Base-by-base conservation (phyloP, 2,888 invertebrate species). In the Cataglyphis cursor region DNA sequence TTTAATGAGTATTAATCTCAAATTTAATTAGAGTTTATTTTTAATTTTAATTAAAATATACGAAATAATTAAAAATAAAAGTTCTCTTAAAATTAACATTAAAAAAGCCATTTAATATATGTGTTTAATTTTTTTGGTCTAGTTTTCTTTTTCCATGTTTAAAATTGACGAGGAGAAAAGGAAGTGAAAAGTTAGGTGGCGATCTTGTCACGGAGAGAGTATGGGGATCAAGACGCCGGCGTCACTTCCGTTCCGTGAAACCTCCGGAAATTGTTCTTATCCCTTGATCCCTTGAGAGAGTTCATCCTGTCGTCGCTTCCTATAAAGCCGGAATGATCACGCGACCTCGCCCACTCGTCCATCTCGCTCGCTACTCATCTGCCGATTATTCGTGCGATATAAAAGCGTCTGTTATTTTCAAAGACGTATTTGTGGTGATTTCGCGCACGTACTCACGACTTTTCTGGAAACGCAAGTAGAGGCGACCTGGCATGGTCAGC, bases 231-330 rank as follows among this genome's bases (percentile, higher is more conserved):
- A 89, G 86, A 81, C 81, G 81, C 83, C 83, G 81, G 83, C 84
- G 85, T 90, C 90, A 88, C 87, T 90, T 92, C 87, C 91, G 86
- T 88, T 81, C 83, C 75, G 87, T 88, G 90, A 89, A 85, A 85
- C 87, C 87, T 88, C 78, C 87, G 92, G 91, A 92, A 92, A 92
- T 92, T 92, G 91, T 90, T 88, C 90, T 91, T 90, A 92, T 92
- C 92, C 87, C 89, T 91, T 91, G 92, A 92, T 92, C 92, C 88
- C 81, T 84, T 87, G 86, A 91, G 90, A 92, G 90, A 92, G 91
- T 92, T 92, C 91, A 92, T 88, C 88, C 90, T 85, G 87, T 91
- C 89, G 91, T 87, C 87, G 87, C 87, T 89, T 83, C 83, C 81
- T 74, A 82, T 85, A 80, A 88, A 88, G 85, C 85, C 84, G 82